Evolutionary conservation across 2,113 vertebrate genomes (phyloP), one percentile per base, ranked within the genome.

Genomic region (Bothrops jararaca): DNA sequence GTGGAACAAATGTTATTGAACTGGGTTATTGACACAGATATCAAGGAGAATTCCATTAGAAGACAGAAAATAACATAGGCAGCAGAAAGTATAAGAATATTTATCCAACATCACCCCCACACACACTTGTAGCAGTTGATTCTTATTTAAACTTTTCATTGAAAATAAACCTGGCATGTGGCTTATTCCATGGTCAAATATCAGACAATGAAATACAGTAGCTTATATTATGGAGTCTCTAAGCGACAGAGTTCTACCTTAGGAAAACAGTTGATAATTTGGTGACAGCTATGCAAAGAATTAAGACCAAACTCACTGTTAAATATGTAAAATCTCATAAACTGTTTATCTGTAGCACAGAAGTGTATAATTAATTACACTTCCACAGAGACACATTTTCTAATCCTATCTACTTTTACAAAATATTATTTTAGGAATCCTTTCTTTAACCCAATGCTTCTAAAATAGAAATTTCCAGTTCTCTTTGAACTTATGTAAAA

Each of bases 1-100:
- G 89, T 93, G 89, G 93, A 97, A 97, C 34, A 0, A 94, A 95
- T 80, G 1, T 93, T 93, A 96, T 92, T 94, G 95, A 95, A 94
- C 92, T 22, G 92, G 92, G 89, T 96, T 94, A 96, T 48, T 94
- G 94, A 96, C 23, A 15, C 60, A 95, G 87, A 90, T 57, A 96
- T 45, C 60, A 91, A 94, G 89, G 26, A 94, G 89, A 91, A 86
- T 12, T 5, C 90, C 58, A 95, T 87, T n/a, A 34, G 86, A 91
- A 96, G 94, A 80, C 7, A 90, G 5, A 34, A 92, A 94, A 94
- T 53, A 52, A 94, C 34, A 6, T 90, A 8, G 23, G 86, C 22
- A 93, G n/a, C 88, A 96, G 91, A 95, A 24, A 93, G 11, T 8
- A 29, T 91, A 52, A 0, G 22, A 58, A 90, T 92, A 90, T 92